Conservation (phyloP, 2,888 invertebrate species). For the Philaethria dido region DNA sequence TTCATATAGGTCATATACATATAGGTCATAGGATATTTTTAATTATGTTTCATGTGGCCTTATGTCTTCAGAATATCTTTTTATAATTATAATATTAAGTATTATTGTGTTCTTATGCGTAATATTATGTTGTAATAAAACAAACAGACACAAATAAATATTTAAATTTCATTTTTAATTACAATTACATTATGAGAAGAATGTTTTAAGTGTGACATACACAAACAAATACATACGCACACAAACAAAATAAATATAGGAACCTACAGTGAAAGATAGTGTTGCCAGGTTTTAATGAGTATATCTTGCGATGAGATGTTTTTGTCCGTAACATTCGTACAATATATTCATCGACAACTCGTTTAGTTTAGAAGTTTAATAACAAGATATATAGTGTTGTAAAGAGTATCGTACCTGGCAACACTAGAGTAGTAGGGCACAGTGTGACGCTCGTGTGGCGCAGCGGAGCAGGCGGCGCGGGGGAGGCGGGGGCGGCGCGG, state of each 20-base stretch:
- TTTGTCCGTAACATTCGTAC: not conserved
- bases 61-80: not conserved
- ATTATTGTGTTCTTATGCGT: not conserved
- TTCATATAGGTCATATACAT: too few species aligned
- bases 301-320: not conserved
- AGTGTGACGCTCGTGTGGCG: conserved; percentile 55
- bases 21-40: not conserved
- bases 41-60: not conserved
- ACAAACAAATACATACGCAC: conserved; percentile 5
- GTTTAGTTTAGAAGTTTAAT: not conserved
- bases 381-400: not conserved
- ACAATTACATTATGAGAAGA: not conserved
- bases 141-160: not conserved
- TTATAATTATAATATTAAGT: not conserved
- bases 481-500: conserved; percentile 49
- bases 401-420: conserved; percentile 8
- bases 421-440: conserved; percentile 35
- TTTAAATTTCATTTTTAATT: not conserved
- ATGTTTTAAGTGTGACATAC: not conserved
- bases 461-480: conserved; percentile 46
- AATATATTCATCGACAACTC: not conserved
- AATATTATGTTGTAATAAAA: not conserved
- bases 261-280: not conserved
- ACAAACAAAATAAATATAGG: not conserved
- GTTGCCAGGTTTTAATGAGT: conserved; percentile 8